Base-by-base conservation (phyloP, 1,140 invertebrate species). In the Amphibalanus amphitrite region DNA sequence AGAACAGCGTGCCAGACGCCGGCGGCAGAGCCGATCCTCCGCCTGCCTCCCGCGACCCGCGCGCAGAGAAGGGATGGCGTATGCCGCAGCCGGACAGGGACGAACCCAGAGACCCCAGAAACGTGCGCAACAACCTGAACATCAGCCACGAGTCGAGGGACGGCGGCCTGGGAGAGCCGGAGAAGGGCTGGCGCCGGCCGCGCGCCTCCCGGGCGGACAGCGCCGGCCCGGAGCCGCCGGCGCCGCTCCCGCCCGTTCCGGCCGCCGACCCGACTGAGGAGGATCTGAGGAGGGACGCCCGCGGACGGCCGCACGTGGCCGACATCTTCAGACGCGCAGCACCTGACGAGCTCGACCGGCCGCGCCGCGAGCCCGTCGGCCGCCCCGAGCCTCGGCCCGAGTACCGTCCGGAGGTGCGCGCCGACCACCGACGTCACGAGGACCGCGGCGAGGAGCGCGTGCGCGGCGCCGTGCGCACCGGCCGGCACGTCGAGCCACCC, bases 211-310 rank as follows among this genome's bases (percentile, higher is more conserved):
- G 47, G 17, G 47, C 10, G 47, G 47, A 23, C 47, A 20, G 6
- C 17, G 47, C 13, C 47, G 28, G 81, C 76, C 15, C 77, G 74
- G 3, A 83, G 72, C 25, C 83, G 75, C 17, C 83, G 73, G 3
- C 75, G 70, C 28, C 80, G 77, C 68, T 74, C 73, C 17, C 30
- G 30, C 40, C 75, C 79, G n/a, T n/a, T n/a, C 78, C 64, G 69
- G 69, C 29, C 70, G 68, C 28, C 59, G 59, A 72, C 72, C 15
- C 74, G 82, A 79, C 82, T 76, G 0, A 82, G 90, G 90, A 0
- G 91, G 90, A 76, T 92, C 86, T 76, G 93, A 91, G 0, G 90
- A 93, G 15, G 92, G 91, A 69, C 94, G 93, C 0, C 92, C 92
- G 72, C 84, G 86, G 69, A 77, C 84, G 40, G 73, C 74, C 69